Evolutionary conservation across 23 tunicate genomes (phyloP).

Genomic region (Ciona savignyi): DNA sequence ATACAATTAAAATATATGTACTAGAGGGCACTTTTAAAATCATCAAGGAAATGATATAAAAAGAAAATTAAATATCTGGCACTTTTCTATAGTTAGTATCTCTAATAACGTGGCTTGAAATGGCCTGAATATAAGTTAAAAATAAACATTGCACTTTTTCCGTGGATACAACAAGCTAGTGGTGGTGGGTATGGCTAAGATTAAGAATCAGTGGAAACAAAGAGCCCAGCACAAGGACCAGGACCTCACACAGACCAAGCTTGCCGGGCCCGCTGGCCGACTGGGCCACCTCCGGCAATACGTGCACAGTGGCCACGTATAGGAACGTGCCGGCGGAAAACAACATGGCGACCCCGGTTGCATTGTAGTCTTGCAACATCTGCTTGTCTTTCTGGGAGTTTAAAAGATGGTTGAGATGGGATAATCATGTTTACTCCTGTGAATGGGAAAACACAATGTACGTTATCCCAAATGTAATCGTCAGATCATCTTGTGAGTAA

Average conservation of each 20-base stretch:
- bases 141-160: background rate
- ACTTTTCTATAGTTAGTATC: too few species aligned
- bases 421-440: too few species aligned
- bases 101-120: too few species aligned
- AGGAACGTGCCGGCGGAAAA: conserved; percentile 98
- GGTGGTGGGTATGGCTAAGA: conserved; percentile 73
- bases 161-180: background rate
- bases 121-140: background rate
- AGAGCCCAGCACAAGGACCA: conserved; percentile 61
- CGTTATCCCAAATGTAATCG: too few species aligned
- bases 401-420: too few species aligned
- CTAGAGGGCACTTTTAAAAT: too few species aligned
- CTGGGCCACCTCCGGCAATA: conserved; percentile 85
- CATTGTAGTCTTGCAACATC: conserved; percentile 39
- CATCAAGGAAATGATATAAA: too few species aligned
- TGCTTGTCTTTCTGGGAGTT: conserved; percentile 33
- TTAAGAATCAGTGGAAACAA: conserved; percentile 71
- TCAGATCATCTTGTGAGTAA: too few species aligned
- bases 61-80: too few species aligned
- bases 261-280: conserved; percentile 30
- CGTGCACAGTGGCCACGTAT: conserved; percentile 97
- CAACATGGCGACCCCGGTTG: conserved; percentile 94
- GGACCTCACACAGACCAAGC: conserved; percentile 50
- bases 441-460: too few species aligned
- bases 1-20: too few species aligned